Conservation (phyloP, 2,797 vertebrate species). For the Leptodactylus fallax region DNA sequence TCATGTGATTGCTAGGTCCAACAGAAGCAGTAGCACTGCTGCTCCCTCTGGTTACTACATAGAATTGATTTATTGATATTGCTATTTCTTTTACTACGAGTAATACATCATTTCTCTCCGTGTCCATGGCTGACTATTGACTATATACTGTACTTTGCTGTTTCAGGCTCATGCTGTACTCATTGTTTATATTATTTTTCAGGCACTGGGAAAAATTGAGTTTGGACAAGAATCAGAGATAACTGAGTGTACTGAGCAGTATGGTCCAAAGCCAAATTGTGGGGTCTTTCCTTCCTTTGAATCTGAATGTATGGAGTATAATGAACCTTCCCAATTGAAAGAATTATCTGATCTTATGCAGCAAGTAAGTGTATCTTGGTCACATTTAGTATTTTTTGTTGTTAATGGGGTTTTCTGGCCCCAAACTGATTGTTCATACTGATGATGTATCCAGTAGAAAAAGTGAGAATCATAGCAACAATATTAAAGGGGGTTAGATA, state of each 20-base stretch:
- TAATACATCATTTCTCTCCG: too few relatives aligned
- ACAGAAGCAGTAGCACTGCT: too few relatives aligned
- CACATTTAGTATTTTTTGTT: neutral
- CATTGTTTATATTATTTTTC: neutral
- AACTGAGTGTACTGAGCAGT: slow-evolving; percentile 63
- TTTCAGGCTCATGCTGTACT: neutral
- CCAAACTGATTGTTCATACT: too few relatives aligned
- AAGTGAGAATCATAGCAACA: neutral
- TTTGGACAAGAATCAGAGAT: slow-evolving; percentile 68
- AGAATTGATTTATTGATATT: too few relatives aligned
- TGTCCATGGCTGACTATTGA: neutral
- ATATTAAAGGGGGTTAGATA: too few relatives aligned
- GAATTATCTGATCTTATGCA: slow-evolving; percentile 85
- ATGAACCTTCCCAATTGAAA: slow-evolving; percentile 78
- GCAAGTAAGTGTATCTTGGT: slow-evolving; percentile 74
- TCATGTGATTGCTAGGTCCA: too few relatives aligned
- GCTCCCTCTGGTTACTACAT: too few relatives aligned
- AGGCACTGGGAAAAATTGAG: slow-evolving; percentile 87
- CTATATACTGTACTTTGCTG: neutral
- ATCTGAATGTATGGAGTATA: neutral
- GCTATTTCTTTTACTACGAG: too few relatives aligned
- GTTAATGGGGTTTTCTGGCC: too few relatives aligned
- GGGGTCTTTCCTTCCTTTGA: neutral
- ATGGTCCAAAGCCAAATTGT: slow-evolving; percentile 44
- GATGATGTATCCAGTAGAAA: neutral